phyloP scores from a whole-genome alignment of 2,888 invertebrate species.

The Dromius quadrimaculatus region DNA sequence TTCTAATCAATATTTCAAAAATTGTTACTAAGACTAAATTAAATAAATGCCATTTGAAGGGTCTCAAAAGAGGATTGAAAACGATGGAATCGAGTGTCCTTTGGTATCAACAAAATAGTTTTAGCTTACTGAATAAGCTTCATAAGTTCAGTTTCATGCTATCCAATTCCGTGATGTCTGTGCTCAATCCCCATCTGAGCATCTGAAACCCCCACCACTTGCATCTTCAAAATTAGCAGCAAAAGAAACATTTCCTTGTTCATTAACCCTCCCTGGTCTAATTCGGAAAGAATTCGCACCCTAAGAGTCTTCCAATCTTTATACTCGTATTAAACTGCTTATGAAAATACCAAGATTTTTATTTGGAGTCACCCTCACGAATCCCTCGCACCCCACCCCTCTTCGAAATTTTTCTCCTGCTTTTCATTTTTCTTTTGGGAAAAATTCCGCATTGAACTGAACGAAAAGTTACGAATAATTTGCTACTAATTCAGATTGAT shows the following conservation, averaged over 20 bases:
- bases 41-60: too few relatives aligned
- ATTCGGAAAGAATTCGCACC: slow-evolving; percentile 51
- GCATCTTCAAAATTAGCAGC: slow-evolving; percentile 45
- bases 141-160: too few relatives aligned
- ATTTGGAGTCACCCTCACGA: slow-evolving; percentile 28
- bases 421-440: slow-evolving; percentile 38
- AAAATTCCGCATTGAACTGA: slow-evolving; percentile 37
- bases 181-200: not conserved
- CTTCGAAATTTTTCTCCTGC: slow-evolving; percentile 18
- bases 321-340: slow-evolving; percentile 51
- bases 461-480: slow-evolving; percentile 41
- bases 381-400: not conserved
- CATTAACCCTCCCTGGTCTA: slow-evolving; percentile 48
- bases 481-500: slow-evolving; percentile 46
- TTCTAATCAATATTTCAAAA: too few relatives aligned
- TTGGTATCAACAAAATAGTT: too few relatives aligned
- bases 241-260: slow-evolving; percentile 51
- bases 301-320: slow-evolving; percentile 46
- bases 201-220: slow-evolving; percentile 9
- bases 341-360: slow-evolving; percentile 51
- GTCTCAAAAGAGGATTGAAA: too few relatives aligned
- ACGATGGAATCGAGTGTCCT: too few relatives aligned
- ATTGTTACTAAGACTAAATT: too few relatives aligned
- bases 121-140: too few relatives aligned
- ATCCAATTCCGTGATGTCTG: not conserved